Conservation (phyloP, 2,797 vertebrate genomes). For the Ceryle rudis region DNA sequence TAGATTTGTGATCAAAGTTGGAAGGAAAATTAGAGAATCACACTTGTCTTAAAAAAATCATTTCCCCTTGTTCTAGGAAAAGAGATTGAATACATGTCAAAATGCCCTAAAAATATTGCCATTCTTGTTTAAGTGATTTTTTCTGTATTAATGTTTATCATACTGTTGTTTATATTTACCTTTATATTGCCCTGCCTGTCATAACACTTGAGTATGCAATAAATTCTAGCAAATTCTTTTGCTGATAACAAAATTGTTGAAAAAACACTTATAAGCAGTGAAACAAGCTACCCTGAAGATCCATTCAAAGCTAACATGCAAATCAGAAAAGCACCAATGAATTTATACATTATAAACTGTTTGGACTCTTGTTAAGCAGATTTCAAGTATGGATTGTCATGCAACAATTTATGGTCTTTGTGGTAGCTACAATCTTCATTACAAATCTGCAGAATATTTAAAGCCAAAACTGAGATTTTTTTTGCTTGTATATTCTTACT, state of each 20-base stretch:
- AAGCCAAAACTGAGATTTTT: neutral
- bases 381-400: neutral
- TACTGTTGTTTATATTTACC: neutral
- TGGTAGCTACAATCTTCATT: neutral
- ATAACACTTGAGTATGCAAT: neutral
- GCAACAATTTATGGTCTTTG: neutral
- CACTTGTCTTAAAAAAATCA: neutral
- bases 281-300: neutral
- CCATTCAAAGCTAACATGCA: neutral
- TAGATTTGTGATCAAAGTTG: neutral
- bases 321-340: neutral
- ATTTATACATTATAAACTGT: neutral
- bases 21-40: neutral
- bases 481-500: neutral
- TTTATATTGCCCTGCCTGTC: neutral
- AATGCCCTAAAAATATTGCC: too few species aligned
- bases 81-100: neutral
- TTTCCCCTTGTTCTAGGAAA: neutral
- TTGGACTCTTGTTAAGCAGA: neutral
- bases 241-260: neutral
- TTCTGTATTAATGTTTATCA: neutral
- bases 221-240: neutral
- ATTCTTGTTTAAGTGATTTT: neutral
- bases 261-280: neutral
- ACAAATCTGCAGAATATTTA: neutral